phyloP scores from a whole-genome alignment of 2,797 vertebrate species.

The Falco biarmicus region DNA sequence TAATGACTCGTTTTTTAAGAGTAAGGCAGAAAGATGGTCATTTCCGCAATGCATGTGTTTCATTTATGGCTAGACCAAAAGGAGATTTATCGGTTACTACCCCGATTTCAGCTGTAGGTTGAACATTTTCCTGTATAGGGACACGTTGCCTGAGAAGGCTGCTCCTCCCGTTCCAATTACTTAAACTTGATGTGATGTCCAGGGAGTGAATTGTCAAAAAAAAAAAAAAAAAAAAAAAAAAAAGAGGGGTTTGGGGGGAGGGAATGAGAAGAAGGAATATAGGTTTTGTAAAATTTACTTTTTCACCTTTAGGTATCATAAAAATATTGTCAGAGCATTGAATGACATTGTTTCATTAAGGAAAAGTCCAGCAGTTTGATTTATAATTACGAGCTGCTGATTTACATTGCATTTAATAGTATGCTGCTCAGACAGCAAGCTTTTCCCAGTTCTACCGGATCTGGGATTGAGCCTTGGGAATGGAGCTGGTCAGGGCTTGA shows the following conservation, averaged over 20 bases:
- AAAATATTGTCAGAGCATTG: background rate
- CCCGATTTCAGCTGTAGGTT: background rate
- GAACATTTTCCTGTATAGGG: conserved; percentile 1
- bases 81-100: conserved; percentile 10
- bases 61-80: conserved; percentile 37
- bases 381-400: background rate
- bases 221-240: too few species aligned
- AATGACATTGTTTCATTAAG: background rate
- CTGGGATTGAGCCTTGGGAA: background rate
- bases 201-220: background rate
- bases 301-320: background rate
- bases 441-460: background rate
- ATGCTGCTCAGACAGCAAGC: background rate
- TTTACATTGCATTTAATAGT: background rate
- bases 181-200: background rate
- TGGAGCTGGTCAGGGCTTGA: background rate
- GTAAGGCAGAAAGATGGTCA: background rate
- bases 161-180: background rate
- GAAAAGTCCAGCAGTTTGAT: background rate
- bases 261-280: fast-evolving
- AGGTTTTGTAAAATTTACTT: background rate
- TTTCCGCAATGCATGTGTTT: conserved; percentile 36
- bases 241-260: fast-evolving
- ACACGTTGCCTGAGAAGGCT: background rate
- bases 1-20: conserved; percentile 37